A percentile compares a stretch with the other conserved stretches of the same genome.
These are phyloP conservation scores for Perca schrenkii DNA, from an alignment of 2,113 vertebrate species.

Conservation along the genomic window DNA sequence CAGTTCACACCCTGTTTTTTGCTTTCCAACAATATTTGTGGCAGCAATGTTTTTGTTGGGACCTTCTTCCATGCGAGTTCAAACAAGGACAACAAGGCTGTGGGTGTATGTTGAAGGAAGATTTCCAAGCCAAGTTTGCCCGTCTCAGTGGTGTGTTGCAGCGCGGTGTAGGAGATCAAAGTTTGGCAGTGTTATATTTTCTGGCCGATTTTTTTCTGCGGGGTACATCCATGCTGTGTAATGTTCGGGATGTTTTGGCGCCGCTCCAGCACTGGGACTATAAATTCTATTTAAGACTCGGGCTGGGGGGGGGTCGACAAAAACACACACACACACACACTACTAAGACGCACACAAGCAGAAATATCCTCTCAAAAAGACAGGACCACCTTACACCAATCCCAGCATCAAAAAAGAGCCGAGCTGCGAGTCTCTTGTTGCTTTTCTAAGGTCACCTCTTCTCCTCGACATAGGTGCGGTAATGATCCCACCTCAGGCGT, in stretches of 20 bases:
- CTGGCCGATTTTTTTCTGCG: constrained; percentile 40
- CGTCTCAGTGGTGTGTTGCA: constrained; percentile 41
- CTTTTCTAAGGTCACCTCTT: constrained; percentile 66
- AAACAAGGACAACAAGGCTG: constrained; percentile 41
- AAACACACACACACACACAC: constrained; percentile 6
- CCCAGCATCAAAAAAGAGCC: constrained; percentile 25
- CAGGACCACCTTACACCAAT: not conserved
- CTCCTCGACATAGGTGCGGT: constrained; percentile 24
- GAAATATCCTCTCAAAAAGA: not conserved
- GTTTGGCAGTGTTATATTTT: constrained; percentile 61
- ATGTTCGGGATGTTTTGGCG: constrained; percentile 53
- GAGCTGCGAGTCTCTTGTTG: constrained; percentile 8
- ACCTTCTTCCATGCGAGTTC: constrained; percentile 35
- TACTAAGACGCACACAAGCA: constrained; percentile 5
- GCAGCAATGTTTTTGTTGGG: constrained; percentile 30
- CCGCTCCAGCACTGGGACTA: constrained; percentile 16
- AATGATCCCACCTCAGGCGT: constrained; percentile 39
- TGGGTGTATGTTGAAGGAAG: constrained; percentile 47
- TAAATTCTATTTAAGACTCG: constrained; percentile 39
- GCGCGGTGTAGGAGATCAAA: constrained; percentile 62
- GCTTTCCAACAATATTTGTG: constrained; percentile 23
- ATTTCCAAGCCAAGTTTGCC: constrained; percentile 47
- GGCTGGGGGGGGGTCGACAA: constrained; percentile 13
- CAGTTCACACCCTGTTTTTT: constrained; percentile 3
- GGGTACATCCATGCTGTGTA: constrained; percentile 39